phyloP scores from a whole-genome alignment of 2,888 invertebrate genomes.

The Orchesella flavescens region DNA sequence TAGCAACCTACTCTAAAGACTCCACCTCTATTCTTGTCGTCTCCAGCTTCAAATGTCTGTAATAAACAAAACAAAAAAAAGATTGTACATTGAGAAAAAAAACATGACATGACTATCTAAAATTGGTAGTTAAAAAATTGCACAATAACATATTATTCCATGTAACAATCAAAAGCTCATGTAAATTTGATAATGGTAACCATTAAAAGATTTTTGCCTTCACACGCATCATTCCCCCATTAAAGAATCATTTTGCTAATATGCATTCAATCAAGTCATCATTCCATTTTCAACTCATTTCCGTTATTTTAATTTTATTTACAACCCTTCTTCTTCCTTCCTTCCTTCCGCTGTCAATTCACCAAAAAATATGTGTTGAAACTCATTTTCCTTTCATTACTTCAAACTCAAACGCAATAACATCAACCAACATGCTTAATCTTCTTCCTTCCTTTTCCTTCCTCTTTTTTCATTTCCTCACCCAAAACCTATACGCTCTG shows the following conservation, averaged over 20 bases:
- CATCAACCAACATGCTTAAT: too few relatives aligned
- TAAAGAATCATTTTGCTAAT: neutral
- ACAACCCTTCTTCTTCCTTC: neutral
- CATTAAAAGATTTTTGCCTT: neutral
- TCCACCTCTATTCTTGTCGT: conserved; percentile 3
- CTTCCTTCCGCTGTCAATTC: conserved; percentile 19
- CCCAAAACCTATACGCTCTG: neutral
- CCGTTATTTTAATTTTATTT: neutral
- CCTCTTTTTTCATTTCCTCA: neutral
- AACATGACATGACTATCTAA: neutral
- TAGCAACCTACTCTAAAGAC: neutral
- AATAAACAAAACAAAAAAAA: neutral
- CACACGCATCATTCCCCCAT: neutral
- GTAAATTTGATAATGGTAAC: too few relatives aligned
- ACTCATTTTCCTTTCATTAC: neutral
- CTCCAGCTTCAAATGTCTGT: conserved; percentile 27
- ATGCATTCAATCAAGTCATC: neutral
- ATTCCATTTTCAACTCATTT: neutral
- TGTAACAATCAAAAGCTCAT: too few relatives aligned
- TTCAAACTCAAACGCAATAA: too few relatives aligned
- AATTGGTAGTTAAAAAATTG: too few relatives aligned
- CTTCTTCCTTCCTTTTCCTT: neutral
- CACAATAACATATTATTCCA: too few relatives aligned
- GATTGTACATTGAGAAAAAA: conserved; percentile 14
- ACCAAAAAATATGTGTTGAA: conserved; percentile 7